Conservation (phyloP, 2,113 vertebrate species). For the Camelus bactrianus region DNA sequence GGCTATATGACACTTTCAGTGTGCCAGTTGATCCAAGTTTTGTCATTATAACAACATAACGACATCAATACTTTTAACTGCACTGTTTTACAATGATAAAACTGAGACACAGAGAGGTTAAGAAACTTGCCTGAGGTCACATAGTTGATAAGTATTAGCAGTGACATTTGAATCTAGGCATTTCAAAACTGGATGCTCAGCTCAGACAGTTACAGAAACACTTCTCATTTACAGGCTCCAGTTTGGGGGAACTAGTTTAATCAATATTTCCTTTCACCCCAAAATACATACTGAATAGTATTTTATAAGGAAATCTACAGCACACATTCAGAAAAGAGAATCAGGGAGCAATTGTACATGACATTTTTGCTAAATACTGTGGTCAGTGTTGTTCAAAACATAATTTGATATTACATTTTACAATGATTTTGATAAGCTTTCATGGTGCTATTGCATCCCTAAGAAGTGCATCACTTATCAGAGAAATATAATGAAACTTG, state of each 20-base stretch:
- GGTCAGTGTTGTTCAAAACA: background rate
- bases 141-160: background rate
- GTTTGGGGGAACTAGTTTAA: background rate
- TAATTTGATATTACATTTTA: background rate
- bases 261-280: background rate
- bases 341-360: background rate
- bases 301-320: background rate
- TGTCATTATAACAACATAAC: background rate
- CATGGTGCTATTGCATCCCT: background rate
- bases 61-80: background rate
- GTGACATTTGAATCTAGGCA: background rate
- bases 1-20: background rate
- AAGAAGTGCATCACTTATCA: background rate
- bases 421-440: conserved; percentile 6
- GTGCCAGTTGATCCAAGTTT: background rate
- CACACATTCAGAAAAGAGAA: background rate
- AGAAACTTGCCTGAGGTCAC: background rate
- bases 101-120: background rate
- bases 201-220: background rate
- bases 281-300: background rate
- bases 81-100: background rate
- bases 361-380: background rate
- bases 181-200: background rate
- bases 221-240: background rate
- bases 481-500: background rate